Evolutionary conservation across 2,888 invertebrate species (phyloP), one percentile per base, ranked within the genome.

Genomic region (Zootermopsis nevadensis): DNA sequence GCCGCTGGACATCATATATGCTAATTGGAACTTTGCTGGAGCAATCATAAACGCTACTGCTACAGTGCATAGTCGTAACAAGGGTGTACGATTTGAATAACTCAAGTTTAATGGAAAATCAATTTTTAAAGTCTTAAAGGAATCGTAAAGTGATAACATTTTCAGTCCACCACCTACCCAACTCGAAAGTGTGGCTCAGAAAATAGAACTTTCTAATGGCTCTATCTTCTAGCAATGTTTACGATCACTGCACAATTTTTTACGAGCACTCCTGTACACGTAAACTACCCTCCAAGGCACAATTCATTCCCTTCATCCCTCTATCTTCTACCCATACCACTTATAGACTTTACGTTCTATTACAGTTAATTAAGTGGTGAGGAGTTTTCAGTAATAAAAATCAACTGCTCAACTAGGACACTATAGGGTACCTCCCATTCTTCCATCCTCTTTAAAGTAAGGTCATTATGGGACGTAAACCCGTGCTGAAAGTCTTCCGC

Each of bases 251-350:
- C 27, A n/a, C 38, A 74, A 42, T 74, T 74, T n/a, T 74, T 74
- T 74, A 74, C 38, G 72, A 42, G 24, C 74, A 38, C 24, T 74
- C 1, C 74, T 38, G n/a, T 27, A 74, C 42, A 74, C 38, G n/a
- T 74, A 74, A 74, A 74, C 74, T 42, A 74, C 74, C n/a, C 74
- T 74, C 74, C 42, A 74, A 74, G 74, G 74, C 42, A 38, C 38
- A n/a, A 7, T 74, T 42, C 74, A 38, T 38, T 38, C 42, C 35
- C 7, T 35, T 12, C n/a, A 24, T 10, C 24, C 60, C 27, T 60
- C n/a, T 6, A 2, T 6, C 10, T n/a, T 60, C 60, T 27, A 10
- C 60, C 15, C n/a, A n/a, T 60, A 10, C 10, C 12, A n/a, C 74
- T 42, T 74, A 74, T 74, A 74, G 74, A 74, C 74, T 38, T 69